Evolutionary conservation across 2,797 vertebrate genomes (phyloP).

Genomic region (Emydoidea blandingii): DNA sequence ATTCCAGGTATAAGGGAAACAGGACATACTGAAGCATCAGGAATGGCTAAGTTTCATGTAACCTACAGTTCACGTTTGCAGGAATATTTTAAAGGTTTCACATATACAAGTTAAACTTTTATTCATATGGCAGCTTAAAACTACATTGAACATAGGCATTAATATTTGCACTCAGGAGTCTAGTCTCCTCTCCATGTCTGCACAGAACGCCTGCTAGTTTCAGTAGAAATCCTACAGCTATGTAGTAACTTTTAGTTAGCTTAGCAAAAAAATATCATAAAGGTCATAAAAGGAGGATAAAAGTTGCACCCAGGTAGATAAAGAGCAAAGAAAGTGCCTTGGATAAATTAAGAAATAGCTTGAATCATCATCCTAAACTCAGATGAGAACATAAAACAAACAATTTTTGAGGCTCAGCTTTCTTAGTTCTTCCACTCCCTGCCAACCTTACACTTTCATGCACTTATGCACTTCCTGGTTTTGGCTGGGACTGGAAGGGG

Average conservation of each 20-base stretch:
- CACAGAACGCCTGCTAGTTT: not conserved
- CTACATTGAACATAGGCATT: not conserved
- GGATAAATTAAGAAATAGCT: not conserved
- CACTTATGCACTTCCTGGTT: not conserved
- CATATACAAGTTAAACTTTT: not conserved
- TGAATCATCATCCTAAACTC: not conserved
- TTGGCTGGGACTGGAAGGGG: not conserved
- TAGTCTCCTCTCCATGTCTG: not conserved
- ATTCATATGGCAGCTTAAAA: not conserved
- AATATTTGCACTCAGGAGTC: not conserved
- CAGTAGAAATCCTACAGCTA: not conserved
- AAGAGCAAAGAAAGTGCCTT: not conserved
- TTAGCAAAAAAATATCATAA: not conserved
- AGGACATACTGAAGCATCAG: not conserved
- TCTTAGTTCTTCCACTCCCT: not conserved
- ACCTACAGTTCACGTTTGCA: not conserved
- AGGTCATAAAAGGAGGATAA: not conserved
- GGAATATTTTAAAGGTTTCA: not conserved
- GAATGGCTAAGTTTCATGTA: not conserved
- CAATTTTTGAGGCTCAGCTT: not conserved
- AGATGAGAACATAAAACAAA: not conserved
- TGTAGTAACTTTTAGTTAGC: not conserved
- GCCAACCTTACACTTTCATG: not conserved
- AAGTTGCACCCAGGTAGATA: not conserved
- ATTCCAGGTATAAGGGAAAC: conserved; percentile 47